Base-by-base conservation (phyloP, 2,797 vertebrate species). In the Sebastes goodei region DNA sequence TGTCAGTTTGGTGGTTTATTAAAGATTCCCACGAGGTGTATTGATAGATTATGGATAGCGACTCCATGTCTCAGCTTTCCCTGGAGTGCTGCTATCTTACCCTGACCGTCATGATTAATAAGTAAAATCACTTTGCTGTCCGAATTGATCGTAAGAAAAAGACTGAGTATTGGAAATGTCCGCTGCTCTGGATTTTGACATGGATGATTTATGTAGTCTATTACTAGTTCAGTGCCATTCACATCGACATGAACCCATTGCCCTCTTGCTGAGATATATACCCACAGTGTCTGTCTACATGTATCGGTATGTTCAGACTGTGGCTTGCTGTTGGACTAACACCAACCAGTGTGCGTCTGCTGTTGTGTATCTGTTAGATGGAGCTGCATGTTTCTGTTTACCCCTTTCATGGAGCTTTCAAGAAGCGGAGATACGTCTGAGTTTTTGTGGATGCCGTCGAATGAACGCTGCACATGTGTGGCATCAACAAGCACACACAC, bases 301-400 rank as follows among this genome's bases (percentile, higher is more conserved):
- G 30, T 65, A 15, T 63, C 69, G 35, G 53, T 35, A 10, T 69
- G 65, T 75, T 82, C 73, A 57, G 25, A 63, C 56, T 69, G 64
- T 65, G 49, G 67, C 42, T 46, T 46, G 42, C 71, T 64, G 46
- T 42, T 53, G 55, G 53, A 70, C 56, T 77, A 10, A 62, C 75
- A 63, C 66, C 49, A 82, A 35, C 78, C 74, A 69, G 12, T 46
- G 49, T 82, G 66, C 0, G 42, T 82, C 68, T 78, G 62, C 30
- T 68, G 27, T 20, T 60, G 78, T 86, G 80, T 72, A 29, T 81
- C 63, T 64, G 81, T 80, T 85, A 72, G 83, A 81, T 59, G 20
- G 67, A 63, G 61, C 78, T 78, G 29, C 53, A 14, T 32, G 33
- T 71, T 68, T 63, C 55, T 74, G 72, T 68, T 77, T 64, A 71